Conservation (phyloP, 2,113 vertebrate species). For the Pollachius pollachius region DNA sequence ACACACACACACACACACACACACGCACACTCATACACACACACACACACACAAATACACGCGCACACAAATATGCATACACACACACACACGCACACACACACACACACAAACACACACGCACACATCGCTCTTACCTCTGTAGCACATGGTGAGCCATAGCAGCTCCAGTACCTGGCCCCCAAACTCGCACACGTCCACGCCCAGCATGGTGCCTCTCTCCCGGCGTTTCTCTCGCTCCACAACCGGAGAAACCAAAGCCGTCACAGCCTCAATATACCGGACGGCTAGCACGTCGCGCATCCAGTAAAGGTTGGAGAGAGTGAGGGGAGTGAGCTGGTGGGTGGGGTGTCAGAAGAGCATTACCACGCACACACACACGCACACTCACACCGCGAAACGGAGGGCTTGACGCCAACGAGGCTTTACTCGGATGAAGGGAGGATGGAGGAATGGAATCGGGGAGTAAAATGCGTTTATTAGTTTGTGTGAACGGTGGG, state of each 20-base stretch:
- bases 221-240: slow-evolving; percentile 40
- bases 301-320: neutral
- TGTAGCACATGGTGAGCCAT: slow-evolving; percentile 84
- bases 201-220: slow-evolving; percentile 77
- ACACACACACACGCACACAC: slow-evolving; percentile 12
- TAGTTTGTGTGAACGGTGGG: slow-evolving; percentile 24
- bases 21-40: neutral
- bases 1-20: neutral
- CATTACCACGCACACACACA: neutral
- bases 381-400: neutral
- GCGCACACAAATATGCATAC: neutral
- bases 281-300: slow-evolving; percentile 7
- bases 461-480: neutral
- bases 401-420: slow-evolving; percentile 15
- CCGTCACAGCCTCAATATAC: slow-evolving; percentile 56
- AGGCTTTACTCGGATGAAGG: neutral
- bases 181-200: slow-evolving; percentile 86
- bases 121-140: slow-evolving; percentile 70
- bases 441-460: slow-evolving; percentile 18
- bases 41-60: neutral
- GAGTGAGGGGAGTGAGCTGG: neutral
- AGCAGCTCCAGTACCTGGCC: slow-evolving; percentile 84
- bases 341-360: neutral
- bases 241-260: slow-evolving; percentile 33
- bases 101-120: neutral